A percentile compares a stretch with the other conserved stretches of the same genome.
Evolutionary conservation across 2,888 invertebrate genomes (phyloP).

Genomic region (Flexamia atlantica): DNA sequence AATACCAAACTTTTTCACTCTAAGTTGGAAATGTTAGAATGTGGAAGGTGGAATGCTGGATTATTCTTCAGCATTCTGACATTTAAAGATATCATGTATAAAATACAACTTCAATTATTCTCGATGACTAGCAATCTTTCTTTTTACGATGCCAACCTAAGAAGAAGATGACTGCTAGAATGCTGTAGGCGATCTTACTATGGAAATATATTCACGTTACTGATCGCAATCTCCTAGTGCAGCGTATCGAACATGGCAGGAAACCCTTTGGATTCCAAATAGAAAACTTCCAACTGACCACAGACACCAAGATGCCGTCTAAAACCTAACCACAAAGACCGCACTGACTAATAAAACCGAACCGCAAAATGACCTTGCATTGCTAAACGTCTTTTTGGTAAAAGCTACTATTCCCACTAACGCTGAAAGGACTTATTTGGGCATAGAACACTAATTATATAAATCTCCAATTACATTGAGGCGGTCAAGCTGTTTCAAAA

Average conservation of each 20-base stretch:
- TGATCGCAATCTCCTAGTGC: constrained; percentile 18
- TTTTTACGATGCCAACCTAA: neutral
- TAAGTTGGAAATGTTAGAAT: too few species aligned
- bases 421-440: too few species aligned
- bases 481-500: constrained; percentile 28
- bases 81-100: too few species aligned
- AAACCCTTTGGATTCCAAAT: neutral
- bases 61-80: too few species aligned
- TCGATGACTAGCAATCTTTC: too few species aligned
- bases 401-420: neutral
- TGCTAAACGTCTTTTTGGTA: neutral
- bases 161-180: neutral
- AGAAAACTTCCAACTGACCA: constrained; percentile 19
- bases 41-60: too few species aligned
- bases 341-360: too few species aligned
- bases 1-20: too few species aligned
- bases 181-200: neutral
- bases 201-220: constrained; percentile 21
- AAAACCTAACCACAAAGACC: neutral
- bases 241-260: neutral
- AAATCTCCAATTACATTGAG: neutral
- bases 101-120: too few species aligned
- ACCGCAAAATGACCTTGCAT: neutral
- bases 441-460: neutral
- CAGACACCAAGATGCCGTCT: neutral